phyloP scores from a whole-genome alignment of 2,888 invertebrate species.

The Craniophora ligustri region DNA sequence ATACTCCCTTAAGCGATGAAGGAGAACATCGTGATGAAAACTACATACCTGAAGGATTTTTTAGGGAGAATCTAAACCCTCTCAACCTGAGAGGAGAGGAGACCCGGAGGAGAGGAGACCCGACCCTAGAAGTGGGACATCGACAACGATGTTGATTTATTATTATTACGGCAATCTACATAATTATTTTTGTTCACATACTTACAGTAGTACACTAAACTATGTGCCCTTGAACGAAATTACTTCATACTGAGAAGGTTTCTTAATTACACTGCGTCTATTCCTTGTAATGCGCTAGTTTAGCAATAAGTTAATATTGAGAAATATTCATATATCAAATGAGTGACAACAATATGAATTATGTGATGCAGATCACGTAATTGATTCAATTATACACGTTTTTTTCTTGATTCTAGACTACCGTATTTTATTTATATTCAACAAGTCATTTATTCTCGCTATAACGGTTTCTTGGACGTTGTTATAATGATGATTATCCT shows the following conservation, averaged over 20 bases:
- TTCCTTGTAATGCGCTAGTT: slow-evolving; percentile 29
- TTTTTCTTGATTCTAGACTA: slow-evolving; percentile 18
- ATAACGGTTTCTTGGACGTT: background rate
- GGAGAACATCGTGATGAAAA: too few species aligned
- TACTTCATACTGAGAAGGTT: slow-evolving; percentile 43
- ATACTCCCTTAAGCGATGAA: too few species aligned
- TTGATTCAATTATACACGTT: slow-evolving; percentile 12
- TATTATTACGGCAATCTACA: too few species aligned
- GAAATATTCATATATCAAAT: slow-evolving; percentile 19
- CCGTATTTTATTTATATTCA: slow-evolving; percentile 14
- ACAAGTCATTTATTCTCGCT: background rate
- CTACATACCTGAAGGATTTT: too few species aligned
- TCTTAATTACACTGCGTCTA: slow-evolving; percentile 32
- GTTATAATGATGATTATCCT: background rate
- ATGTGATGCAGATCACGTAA: slow-evolving; percentile 30
- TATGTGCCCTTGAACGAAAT: slow-evolving; percentile 37
- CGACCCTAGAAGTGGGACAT: too few species aligned
- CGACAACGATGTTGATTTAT: too few species aligned
- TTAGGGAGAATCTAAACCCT: too few species aligned
- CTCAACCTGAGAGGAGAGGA: too few species aligned
- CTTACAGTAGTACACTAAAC: slow-evolving; percentile 9
- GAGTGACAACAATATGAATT: background rate
- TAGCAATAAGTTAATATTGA: slow-evolving; percentile 29
- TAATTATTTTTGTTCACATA: background rate
- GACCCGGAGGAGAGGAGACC: too few species aligned